phyloP scores from a whole-genome alignment of 2,888 invertebrate species.

The Conomelus anceps region DNA sequence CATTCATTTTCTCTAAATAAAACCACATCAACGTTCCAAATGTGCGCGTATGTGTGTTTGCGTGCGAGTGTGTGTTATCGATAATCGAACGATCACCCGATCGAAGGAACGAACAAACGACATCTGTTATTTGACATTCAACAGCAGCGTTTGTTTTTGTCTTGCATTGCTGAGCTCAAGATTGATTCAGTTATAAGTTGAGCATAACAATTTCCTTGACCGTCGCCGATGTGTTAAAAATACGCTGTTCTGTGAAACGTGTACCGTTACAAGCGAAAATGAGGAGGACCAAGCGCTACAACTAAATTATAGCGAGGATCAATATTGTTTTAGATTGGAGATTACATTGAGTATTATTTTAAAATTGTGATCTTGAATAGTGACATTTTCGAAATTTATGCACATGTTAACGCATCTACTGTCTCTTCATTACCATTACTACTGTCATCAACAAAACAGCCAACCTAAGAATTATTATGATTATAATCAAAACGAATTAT shows the following conservation, averaged over 20 bases:
- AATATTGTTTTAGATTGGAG: neutral
- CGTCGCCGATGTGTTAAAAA: neutral
- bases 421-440: neutral
- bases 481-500: neutral
- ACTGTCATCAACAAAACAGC: neutral
- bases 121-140: neutral
- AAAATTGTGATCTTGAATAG: slow-evolving; percentile 3
- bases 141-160: no score
- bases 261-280: neutral
- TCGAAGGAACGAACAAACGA: neutral
- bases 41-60: no score
- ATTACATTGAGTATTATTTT: neutral
- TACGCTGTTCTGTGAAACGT: neutral
- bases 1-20: neutral
- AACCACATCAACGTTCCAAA: no score
- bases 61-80: no score
- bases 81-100: neutral
- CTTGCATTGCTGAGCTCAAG: neutral
- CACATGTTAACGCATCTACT: neutral
- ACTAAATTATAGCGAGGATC: neutral
- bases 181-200: neutral
- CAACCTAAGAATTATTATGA: neutral
- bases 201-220: neutral
- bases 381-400: neutral
- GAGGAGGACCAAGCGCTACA: neutral